phyloP scores from a whole-genome alignment of 2,888 invertebrate species.

The Tortrix viridana region DNA sequence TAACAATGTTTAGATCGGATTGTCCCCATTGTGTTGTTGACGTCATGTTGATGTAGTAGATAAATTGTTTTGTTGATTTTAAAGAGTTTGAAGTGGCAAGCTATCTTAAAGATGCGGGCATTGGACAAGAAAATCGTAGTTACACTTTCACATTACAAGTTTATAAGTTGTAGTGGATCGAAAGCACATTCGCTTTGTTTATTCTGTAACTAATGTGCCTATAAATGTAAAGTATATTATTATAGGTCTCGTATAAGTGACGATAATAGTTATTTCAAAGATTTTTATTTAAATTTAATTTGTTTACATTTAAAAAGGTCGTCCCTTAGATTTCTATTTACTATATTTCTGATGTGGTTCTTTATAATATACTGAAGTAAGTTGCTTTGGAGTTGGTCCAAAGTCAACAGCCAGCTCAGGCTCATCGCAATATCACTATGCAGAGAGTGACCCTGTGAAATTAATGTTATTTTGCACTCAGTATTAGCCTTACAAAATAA shows the following conservation, averaged over 20 bases:
- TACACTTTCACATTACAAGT: slow-evolving; percentile 66
- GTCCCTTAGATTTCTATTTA: slow-evolving; percentile 49
- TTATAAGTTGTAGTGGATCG: slow-evolving; percentile 78
- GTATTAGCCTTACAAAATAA: slow-evolving; percentile 75
- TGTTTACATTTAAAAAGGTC: slow-evolving; percentile 46
- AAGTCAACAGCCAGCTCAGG: slow-evolving; percentile 40
- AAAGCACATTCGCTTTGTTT: slow-evolving; percentile 79
- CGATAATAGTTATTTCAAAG: slow-evolving; percentile 72
- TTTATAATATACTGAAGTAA: slow-evolving; percentile 49
- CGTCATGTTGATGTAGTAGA: slow-evolving; percentile 71
- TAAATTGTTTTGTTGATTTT: slow-evolving; percentile 68
- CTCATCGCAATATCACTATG: slow-evolving; percentile 23
- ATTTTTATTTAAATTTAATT: slow-evolving; percentile 64
- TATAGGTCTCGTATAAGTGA: slow-evolving; percentile 79
- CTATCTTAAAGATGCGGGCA: slow-evolving; percentile 76
- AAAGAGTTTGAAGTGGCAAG: slow-evolving; percentile 65
- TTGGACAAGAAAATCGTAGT: slow-evolving; percentile 69
- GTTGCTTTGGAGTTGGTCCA: slow-evolving; percentile 67
- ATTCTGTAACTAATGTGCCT: slow-evolving; percentile 83
- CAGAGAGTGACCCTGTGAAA: slow-evolving; percentile 66
- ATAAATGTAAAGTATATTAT: slow-evolving; percentile 78
- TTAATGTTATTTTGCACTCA: slow-evolving; percentile 76
- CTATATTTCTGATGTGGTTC: slow-evolving; percentile 53
- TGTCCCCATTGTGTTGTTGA: slow-evolving; percentile 65
- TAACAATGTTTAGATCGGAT: slow-evolving; percentile 56